Evolutionary conservation across 2,113 vertebrate species (phyloP).

Genomic region (Donacobius atricapilla): DNA sequence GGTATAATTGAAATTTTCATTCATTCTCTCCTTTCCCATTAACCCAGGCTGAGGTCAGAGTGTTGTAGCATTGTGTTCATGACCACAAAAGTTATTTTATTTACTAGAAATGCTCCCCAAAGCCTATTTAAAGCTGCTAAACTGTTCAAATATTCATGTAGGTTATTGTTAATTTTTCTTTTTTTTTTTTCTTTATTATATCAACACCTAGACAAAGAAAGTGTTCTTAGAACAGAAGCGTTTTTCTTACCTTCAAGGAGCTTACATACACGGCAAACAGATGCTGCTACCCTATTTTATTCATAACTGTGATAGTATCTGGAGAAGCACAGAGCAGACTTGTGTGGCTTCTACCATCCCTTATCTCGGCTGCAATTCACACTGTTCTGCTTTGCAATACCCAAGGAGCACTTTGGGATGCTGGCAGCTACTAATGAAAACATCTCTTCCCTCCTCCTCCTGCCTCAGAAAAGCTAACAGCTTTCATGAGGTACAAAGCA

Average conservation of each 20-base stretch:
- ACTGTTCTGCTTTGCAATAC: not conserved
- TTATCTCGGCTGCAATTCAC: not conserved
- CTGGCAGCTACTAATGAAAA: not conserved
- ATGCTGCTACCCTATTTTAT: not conserved
- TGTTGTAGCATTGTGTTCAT: not conserved
- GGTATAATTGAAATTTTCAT: not conserved
- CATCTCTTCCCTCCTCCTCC: not conserved
- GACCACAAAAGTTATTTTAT: not conserved
- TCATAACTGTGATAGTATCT: not conserved
- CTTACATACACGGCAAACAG: not conserved
- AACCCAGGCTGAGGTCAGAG: not conserved
- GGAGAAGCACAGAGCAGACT: not conserved
- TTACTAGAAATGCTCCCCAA: not conserved
- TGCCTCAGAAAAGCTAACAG: not conserved
- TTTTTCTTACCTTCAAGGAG: not conserved
- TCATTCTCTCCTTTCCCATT: not conserved
- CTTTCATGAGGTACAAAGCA: not conserved
- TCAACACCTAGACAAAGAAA: not conserved
- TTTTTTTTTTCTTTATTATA: not conserved
- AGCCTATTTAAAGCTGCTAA: not conserved
- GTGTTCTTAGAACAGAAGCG: not conserved
- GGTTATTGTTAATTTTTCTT: not conserved
- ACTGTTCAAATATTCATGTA: not conserved
- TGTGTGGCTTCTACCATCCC: not conserved
- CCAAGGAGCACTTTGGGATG: not conserved